A percentile compares a stretch with the other conserved stretches of the same genome.
phyloP scores from a whole-genome alignment of 2,797 vertebrate species.

The Notamacropus eugenii region DNA sequence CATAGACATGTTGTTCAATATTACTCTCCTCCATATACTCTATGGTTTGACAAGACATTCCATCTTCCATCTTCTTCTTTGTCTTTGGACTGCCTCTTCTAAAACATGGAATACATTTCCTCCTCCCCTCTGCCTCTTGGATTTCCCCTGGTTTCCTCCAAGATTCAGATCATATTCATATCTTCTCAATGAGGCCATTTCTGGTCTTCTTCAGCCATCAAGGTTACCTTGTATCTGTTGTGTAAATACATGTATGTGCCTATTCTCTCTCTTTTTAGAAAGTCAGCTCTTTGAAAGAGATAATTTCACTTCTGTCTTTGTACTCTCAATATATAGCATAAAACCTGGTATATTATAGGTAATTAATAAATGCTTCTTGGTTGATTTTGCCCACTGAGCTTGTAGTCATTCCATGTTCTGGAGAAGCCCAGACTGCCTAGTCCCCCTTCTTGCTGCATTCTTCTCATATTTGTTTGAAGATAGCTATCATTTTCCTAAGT shows the following conservation, averaged over 20 bases:
- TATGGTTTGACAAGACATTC: neutral
- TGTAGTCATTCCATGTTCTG: neutral
- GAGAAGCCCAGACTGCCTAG: neutral
- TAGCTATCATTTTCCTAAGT: neutral
- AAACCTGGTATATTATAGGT: neutral
- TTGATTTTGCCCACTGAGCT: neutral
- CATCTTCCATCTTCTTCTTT: neutral
- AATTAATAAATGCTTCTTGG: neutral
- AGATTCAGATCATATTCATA: neutral
- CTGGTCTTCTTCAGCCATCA: neutral
- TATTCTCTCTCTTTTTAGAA: neutral
- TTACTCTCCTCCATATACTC: neutral
- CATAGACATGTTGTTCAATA: neutral
- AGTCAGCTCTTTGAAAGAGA: neutral
- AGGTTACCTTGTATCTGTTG: neutral
- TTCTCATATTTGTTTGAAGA: neutral
- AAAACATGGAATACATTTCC: neutral
- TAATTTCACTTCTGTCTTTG: neutral
- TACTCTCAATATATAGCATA: neutral
- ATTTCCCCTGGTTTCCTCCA: neutral
- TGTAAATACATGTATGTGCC: neutral
- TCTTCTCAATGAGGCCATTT: neutral
- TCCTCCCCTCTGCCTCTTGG: neutral
- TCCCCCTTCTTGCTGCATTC: neutral
- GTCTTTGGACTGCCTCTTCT: neutral